These are phyloP conservation scores for Teleogryllus occipitalis DNA, from an alignment of 1,140 invertebrate species.

Conservation along the genomic window DNA sequence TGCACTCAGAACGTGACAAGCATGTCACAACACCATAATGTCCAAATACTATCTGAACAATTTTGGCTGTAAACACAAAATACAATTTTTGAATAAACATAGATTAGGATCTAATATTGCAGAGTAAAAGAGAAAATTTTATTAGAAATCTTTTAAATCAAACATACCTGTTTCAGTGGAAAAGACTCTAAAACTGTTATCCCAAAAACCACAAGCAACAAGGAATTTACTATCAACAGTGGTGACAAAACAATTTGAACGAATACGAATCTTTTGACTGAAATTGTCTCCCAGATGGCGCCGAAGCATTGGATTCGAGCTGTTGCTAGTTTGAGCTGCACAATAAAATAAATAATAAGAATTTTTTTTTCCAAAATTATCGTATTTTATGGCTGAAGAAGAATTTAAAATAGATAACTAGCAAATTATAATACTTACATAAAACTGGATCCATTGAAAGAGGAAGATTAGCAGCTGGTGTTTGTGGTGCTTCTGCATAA, in stretches of 20 bases:
- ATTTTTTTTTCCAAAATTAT: background rate
- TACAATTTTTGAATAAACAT: background rate
- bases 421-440: constrained; percentile 48
- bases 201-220: constrained; percentile 98
- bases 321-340: constrained; percentile 57
- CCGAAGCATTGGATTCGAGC: constrained; percentile 53
- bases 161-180: constrained; percentile 82
- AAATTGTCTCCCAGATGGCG: constrained; percentile 94
- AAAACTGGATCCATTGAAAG: constrained; percentile 92
- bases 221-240: constrained; percentile 94
- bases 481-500: constrained; percentile 66
- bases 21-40: constrained; percentile 99
- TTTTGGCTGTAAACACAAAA: constrained; percentile 66
- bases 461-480: constrained; percentile 67
- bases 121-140: background rate
- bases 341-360: background rate
- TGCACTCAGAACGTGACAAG: constrained; percentile 91
- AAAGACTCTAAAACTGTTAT: constrained; percentile 97
- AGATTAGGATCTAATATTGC: background rate
- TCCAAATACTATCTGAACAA: constrained; percentile 96
- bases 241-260: constrained; percentile 92
- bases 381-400: background rate
- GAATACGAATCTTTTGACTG: constrained; percentile 86
- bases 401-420: background rate
- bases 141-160: background rate